Base-by-base conservation (phyloP, 2,797 vertebrate species). In the Parotocinclus haroldoi region DNA sequence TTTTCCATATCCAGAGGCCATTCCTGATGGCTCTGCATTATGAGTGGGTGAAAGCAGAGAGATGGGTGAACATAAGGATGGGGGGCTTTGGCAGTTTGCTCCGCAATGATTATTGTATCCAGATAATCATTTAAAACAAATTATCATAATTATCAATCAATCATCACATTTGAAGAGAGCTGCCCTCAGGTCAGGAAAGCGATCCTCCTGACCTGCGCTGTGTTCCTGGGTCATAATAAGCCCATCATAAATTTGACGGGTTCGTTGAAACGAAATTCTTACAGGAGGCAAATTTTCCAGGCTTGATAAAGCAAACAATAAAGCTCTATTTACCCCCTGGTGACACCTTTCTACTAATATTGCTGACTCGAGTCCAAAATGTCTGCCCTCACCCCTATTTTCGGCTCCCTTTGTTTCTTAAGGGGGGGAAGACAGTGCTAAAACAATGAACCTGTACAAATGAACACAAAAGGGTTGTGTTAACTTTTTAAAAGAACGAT, bases 101-200 rank as follows among this genome's bases (percentile, higher is more conserved):
- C 7, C 84, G 76, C 88, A 71, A 76, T 74, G 84, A 88, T 88
- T 90, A 88, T 93, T 93, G 94, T 90, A 90, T 88, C 92, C 92
- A 92, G 87, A 94, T 92, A 91, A 95, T 94, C 91, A 95, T 94
- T 92, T 93, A 83, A 90, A 91, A 91, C 91, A 91, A 93, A 96
- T 98, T 91, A 96, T 93, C 91, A 92, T 95, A 93, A 95, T 94
- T 94, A 94, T 93, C 93, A 91, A 93, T 96, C 94, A 90, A 92
- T 96, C 94, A 93, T 89, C 89, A 82, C 63, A 83, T 13, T 86
- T 73, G 86, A 87, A 89, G 91, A 82, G 85, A 81, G 87, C 83
- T 67, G 79, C 80, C 88, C 86, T 12, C 76, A 77, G 89, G 91
- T 27, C 58, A 83, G 72, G 84, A 87, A 77, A 88, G 88, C 88